Conservation (phyloP, 2,113 vertebrate genomes). For the Tupaia chinensis region DNA sequence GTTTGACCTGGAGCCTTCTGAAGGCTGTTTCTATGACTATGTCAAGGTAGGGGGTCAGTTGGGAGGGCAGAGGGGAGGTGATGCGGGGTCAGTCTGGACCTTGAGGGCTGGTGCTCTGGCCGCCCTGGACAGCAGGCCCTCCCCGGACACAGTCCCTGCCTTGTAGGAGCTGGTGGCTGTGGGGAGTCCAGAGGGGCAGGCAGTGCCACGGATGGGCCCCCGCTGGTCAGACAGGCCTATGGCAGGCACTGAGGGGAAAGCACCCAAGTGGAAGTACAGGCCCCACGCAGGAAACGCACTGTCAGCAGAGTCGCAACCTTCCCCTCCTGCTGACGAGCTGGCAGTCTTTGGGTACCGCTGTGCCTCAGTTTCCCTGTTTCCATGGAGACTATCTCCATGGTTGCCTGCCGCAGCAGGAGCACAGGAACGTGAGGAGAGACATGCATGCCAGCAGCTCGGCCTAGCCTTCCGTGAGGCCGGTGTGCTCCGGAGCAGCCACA, state of each 20-base stretch:
- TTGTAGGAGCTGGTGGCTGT: background rate
- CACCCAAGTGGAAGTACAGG: background rate
- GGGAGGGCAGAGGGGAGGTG: background rate
- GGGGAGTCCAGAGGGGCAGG: background rate
- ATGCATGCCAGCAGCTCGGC: too few species aligned
- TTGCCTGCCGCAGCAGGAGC: background rate
- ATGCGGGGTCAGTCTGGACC: background rate
- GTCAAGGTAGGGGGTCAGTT: constrained; percentile 90
- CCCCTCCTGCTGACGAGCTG: background rate
- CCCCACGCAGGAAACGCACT: background rate
- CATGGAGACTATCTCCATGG: background rate
- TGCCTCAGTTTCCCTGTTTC: constrained; percentile 9
- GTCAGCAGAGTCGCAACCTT: background rate
- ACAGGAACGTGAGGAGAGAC: background rate
- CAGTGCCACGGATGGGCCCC: accelerated
- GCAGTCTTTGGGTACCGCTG: background rate
- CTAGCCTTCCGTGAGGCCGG: background rate
- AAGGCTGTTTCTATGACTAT: constrained; percentile 92
- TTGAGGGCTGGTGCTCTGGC: background rate
- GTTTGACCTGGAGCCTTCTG: constrained; percentile 94
- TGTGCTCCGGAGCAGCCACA: background rate
- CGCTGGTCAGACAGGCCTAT: background rate
- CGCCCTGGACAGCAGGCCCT: too few species aligned
- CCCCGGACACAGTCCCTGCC: background rate
- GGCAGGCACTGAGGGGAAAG: background rate